Evolutionary conservation across 2,797 vertebrate species (phyloP), one percentile per base, ranked within the genome.

Genomic region (Alauda arvensis): DNA sequence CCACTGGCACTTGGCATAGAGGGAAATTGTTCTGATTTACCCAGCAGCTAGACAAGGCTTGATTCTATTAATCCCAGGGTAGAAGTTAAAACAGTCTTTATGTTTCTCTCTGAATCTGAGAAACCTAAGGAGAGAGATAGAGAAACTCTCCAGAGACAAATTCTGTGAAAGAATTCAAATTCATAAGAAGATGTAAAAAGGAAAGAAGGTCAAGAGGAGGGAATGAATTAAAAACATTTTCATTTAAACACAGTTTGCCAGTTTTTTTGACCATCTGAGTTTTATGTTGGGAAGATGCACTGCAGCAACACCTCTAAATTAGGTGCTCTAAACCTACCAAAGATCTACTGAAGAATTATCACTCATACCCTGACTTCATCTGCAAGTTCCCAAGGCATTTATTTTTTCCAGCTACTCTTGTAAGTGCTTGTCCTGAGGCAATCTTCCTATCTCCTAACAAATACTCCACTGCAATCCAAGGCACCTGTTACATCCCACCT

Each of bases 21-120:
- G 63, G 53, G 37, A 88, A 93, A 91, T 88, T 87, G 82, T 56
- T 57, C 90, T 93, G 90, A 94, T 94, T 95, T 94, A 95, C 74
- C 77, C 63, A 76, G 83, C 57, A 91, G 75, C 88, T 68, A 93
- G 83, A 55, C 46, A 79, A 79, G 80, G 26, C 57, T 85, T 69
- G 45, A 81, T 91, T 91, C 91, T 85, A 91, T 90, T 94, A 94
- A 88, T 94, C 90, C 84, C 93, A 85, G 33, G 40, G 60, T 48
- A 77, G 84, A 92, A 90, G 57, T 93, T 78, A 91, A 93, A 92
- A 74, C n/a, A 88, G 61, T 48, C 67, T 90, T 93, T 92, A 94
- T 90, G 67, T 85, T 91, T 88, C 77, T 85, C 82, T 85, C 56
- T 90, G 84, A 93, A 85, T 88, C 70, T 81, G 49, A 88, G 53